Conservation (phyloP, 2,113 vertebrate genomes). For the Riparia riparia region DNA sequence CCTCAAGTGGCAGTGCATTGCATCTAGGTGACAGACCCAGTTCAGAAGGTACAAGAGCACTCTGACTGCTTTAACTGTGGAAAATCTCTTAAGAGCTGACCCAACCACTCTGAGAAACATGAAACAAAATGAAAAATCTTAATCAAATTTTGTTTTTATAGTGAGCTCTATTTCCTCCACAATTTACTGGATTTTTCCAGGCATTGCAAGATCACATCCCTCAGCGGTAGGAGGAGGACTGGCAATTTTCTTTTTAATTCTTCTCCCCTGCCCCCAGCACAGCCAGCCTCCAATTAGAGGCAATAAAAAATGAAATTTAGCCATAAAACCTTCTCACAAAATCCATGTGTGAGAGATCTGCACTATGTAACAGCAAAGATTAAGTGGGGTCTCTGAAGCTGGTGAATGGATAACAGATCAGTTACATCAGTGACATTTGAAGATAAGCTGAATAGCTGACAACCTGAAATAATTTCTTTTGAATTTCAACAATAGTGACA, state of each 20-base stretch:
- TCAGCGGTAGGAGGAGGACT: neutral
- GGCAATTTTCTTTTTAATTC: neutral
- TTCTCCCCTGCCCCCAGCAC: neutral
- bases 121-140: neutral
- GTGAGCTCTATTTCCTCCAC: neutral
- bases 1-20: neutral
- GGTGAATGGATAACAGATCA: neutral
- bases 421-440: neutral
- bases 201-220: neutral
- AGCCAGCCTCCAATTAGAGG: neutral
- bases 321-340: neutral
- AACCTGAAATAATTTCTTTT: neutral
- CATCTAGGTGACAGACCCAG: neutral
- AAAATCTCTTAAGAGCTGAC: neutral
- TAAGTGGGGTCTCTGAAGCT: neutral
- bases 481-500: neutral
- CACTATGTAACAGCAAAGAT: neutral
- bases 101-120: neutral
- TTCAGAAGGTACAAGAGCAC: neutral
- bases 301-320: neutral
- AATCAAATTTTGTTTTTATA: neutral
- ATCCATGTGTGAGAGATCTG: neutral
- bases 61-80: neutral
- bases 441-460: neutral
- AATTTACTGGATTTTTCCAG: neutral